A percentile compares a stretch with the other conserved stretches of the same genome.
Conservation (phyloP, 1,140 invertebrate genomes). For the Fopius arisanus region DNA sequence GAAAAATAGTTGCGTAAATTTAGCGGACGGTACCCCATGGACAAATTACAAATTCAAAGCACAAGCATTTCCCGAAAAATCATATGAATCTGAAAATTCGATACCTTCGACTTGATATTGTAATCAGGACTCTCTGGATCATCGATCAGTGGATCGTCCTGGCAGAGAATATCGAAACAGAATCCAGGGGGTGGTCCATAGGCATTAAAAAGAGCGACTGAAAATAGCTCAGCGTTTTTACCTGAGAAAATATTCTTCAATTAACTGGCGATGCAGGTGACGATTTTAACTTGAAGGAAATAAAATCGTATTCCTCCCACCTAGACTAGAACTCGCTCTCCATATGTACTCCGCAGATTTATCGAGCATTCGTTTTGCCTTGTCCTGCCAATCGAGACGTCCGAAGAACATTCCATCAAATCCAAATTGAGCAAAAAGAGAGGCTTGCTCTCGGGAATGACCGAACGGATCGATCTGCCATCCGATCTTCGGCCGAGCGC, state of each 20-base stretch:
- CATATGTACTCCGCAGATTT: slow-evolving; percentile 87
- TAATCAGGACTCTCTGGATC: slow-evolving; percentile 72
- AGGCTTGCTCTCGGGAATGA: slow-evolving; percentile 88
- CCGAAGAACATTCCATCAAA: slow-evolving; percentile 91
- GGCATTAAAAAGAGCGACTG: slow-evolving; percentile 75
- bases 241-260: too few species aligned
- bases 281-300: too few species aligned
- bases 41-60: background rate
- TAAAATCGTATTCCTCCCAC: slow-evolving; percentile 47
- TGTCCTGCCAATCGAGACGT: slow-evolving; percentile 89
- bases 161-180: slow-evolving; percentile 85
- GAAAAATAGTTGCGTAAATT: background rate
- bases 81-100: background rate
- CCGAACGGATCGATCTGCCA: slow-evolving; percentile 97
- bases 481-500: slow-evolving; percentile 80
- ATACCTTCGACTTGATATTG: slow-evolving; percentile 74
- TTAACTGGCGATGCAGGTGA: too few species aligned
- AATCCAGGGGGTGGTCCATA: slow-evolving; percentile 85
- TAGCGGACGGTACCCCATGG: background rate
- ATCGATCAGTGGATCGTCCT: slow-evolving; percentile 81
- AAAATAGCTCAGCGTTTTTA: slow-evolving; percentile 70
- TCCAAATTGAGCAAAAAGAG: slow-evolving; percentile 82
- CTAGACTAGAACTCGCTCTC: slow-evolving; percentile 77
- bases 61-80: background rate
- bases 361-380: slow-evolving; percentile 67